Conservation (phyloP, 2,113 vertebrate species). For the Tor tambroides region DNA sequence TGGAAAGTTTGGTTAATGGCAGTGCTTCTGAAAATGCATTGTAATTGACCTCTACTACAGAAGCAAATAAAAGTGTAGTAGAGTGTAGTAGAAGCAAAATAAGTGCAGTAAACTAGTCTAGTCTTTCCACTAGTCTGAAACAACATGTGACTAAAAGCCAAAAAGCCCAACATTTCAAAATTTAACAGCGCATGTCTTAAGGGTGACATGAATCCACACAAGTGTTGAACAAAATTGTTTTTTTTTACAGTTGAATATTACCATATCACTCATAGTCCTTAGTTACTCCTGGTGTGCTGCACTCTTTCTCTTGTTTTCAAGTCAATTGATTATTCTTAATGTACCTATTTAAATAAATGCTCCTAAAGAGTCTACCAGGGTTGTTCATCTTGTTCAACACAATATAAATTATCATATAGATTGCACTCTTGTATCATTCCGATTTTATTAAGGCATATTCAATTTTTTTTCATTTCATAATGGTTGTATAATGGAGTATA, state of each 20-base stretch:
- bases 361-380: background rate
- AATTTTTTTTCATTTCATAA: background rate
- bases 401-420: background rate
- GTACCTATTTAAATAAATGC: slow-evolving; percentile 9
- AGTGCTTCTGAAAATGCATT: too few relatives aligned
- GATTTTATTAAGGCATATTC: background rate
- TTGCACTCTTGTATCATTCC: background rate
- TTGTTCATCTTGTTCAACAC: background rate
- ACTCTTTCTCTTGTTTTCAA: background rate
- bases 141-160: background rate
- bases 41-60: background rate
- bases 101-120: too few relatives aligned
- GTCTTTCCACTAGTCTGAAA: background rate
- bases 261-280: background rate
- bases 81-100: background rate
- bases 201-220: background rate
- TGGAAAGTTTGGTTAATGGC: too few relatives aligned
- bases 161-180: background rate
- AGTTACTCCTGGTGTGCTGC: background rate
- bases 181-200: background rate
- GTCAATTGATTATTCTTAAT: background rate
- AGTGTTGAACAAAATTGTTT: background rate
- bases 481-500: background rate
- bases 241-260: background rate
- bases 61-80: background rate